Evolutionary conservation across 2,888 invertebrate species (phyloP), one percentile per base, ranked within the genome.

Genomic region (Mimumesa dahlbomi): DNA sequence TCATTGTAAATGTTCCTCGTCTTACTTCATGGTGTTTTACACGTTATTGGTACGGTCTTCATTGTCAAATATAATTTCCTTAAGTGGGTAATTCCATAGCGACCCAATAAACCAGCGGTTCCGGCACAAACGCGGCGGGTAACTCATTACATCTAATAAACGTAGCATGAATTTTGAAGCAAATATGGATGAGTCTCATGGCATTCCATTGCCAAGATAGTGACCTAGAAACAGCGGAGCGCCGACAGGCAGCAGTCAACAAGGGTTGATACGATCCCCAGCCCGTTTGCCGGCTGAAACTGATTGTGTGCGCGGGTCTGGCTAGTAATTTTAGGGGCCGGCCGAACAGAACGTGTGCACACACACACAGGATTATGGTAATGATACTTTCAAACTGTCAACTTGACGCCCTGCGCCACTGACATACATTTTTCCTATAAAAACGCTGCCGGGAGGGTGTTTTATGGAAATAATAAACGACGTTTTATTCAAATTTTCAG

Each of bases 211-310:
- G 52, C 52, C 48, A 58, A 57, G 63, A 53, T 19, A 52, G 45
- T 64, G 71, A 56, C 71, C 71, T 31, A 70, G 63, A 70, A 71
- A 71, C 56, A 49, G 42, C 6, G n/a, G 48, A 63, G 48, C 64
- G 57, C 14, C 49, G 71, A 69, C 69, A 64, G 58, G 22, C 64
- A 43, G 53, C 40, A 70, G 64, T 71, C 71, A 70, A 64, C 71
- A 53, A 58, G 64, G 53, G 46, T 31, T 63, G 70, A 71, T 71
- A 70, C 48, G 43, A 64, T 63, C 63, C 64, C 70, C 18, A 34
- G 16, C 50, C 63, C 58, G 70, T 38, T 71, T 38, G 36, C 57
- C 22, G 49, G 25, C 42, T 29, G 52, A 50, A 57, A 70, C 71
- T 56, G 70, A 56, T 69, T 52, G 50, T 57, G 40, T 36, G n/a